Evolutionary conservation across 2,888 invertebrate species (phyloP).

Genomic region (Drosophila leonis): DNA sequence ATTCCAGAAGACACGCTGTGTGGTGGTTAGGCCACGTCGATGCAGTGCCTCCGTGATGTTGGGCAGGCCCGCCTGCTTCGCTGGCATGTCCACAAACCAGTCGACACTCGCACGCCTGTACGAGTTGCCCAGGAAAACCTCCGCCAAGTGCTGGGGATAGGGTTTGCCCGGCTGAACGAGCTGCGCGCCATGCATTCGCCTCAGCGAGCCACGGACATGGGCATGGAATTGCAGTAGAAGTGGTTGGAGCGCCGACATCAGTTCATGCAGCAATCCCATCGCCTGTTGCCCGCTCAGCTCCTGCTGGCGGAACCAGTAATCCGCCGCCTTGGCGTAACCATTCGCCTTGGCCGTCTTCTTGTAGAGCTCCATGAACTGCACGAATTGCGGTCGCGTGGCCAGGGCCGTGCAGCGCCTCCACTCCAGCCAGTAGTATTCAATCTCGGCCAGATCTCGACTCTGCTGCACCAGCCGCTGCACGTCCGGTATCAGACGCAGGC

Average conservation of each 20-base stretch:
- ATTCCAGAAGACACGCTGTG: conserved; percentile 91
- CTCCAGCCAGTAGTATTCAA: conserved; percentile 83
- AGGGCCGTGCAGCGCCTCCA: conserved; percentile 81
- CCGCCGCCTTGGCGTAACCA: conserved; percentile 86
- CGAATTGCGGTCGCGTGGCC: conserved; percentile 69
- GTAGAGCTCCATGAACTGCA: conserved; percentile 80
- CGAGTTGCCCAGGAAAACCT: conserved; percentile 83
- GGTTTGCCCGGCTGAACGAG: conserved; percentile 63
- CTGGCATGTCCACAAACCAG: conserved; percentile 89
- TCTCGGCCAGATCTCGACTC: conserved; percentile 75
- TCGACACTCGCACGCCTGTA: conserved; percentile 85
- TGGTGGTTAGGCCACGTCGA: conserved; percentile 90
- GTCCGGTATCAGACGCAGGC: conserved; percentile 89
- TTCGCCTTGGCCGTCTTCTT: conserved; percentile 79
- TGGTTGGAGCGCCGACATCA: conserved; percentile 76
- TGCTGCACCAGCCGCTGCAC: conserved; percentile 79
- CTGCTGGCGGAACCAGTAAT: conserved; percentile 90
- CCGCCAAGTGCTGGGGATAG: conserved; percentile 83
- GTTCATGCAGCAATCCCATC: conserved; percentile 71
- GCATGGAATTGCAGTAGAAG: conserved; percentile 83
- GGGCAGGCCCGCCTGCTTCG: conserved; percentile 88
- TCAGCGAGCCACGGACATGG: conserved; percentile 77
- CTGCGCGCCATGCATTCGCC: conserved; percentile 72
- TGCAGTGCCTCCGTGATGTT: conserved; percentile 91
- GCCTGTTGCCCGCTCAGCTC: conserved; percentile 84